Percentiles rank a stretch among this genome's conserved stretches.
Evolutionary conservation across 92 coral and sea anemone species (phyloP).

Genomic region (Umimayanthus chanpuru): DNA sequence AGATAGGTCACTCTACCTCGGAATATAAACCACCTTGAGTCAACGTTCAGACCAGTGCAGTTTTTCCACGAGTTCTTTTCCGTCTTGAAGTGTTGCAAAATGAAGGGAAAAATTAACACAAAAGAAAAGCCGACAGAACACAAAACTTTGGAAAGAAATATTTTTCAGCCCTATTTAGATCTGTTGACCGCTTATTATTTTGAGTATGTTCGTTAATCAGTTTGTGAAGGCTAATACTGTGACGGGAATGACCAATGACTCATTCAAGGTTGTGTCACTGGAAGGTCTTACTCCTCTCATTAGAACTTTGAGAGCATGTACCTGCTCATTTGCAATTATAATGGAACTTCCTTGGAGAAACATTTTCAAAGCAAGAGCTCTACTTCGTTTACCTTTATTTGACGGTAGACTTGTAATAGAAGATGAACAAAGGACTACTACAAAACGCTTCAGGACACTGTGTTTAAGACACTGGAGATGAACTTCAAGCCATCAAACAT

Average conservation of each 20-base stretch:
- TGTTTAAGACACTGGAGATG: neutral
- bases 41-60: slow-evolving; percentile 57
- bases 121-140: slow-evolving; percentile 44
- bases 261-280: slow-evolving; percentile 5
- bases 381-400: slow-evolving; percentile 29
- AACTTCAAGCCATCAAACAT: neutral
- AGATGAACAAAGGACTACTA: slow-evolving; percentile 49
- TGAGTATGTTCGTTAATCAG: slow-evolving; percentile 52
- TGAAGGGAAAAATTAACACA: slow-evolving; percentile 57
- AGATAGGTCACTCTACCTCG: slow-evolving; percentile 29
- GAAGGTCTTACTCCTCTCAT: slow-evolving; percentile 17
- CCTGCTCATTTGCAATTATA: slow-evolving; percentile 27
- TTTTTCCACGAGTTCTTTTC: slow-evolving; percentile 55
- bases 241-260: neutral
- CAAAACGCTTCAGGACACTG: slow-evolving; percentile 20
- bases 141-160: slow-evolving; percentile 22
- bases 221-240: slow-evolving; percentile 6
- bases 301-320: slow-evolving; percentile 1
- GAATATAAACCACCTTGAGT: slow-evolving; percentile 60
- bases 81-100: slow-evolving; percentile 51
- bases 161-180: slow-evolving; percentile 41
- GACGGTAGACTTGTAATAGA: slow-evolving; percentile 24
- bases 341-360: slow-evolving; percentile 45
- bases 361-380: slow-evolving; percentile 42
- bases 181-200: slow-evolving; percentile 62